A percentile compares a stretch with the other conserved stretches of the same genome.
phyloP scores from a whole-genome alignment of 2,888 invertebrate genomes.

The Parascotia fuliginaria region DNA sequence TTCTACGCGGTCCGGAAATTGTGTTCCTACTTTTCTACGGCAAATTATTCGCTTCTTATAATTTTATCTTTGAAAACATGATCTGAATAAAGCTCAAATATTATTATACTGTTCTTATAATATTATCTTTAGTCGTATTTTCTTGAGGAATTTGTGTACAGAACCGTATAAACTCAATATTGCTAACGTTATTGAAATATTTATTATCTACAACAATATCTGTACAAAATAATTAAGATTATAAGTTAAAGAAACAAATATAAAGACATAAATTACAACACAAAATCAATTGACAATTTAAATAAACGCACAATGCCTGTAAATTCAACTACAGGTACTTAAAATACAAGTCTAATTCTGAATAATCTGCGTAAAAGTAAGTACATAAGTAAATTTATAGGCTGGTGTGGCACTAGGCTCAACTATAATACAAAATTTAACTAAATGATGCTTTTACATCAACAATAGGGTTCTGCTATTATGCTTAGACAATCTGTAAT shows the following conservation, averaged over 20 bases:
- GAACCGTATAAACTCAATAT: no score
- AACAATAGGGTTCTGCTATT: no score
- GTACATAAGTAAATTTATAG: no score
- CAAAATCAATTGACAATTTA: not conserved
- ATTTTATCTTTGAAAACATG: constrained; percentile 15
- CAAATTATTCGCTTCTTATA: constrained; percentile 25
- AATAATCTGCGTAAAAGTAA: no score
- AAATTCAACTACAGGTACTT: not conserved
- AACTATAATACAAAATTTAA: no score
- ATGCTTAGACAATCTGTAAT: no score
- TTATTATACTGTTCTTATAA: no score
- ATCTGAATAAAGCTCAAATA: not conserved
- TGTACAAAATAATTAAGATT: not conserved
- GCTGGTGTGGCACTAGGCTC: no score
- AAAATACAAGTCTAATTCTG: not conserved
- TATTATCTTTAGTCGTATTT: no score
- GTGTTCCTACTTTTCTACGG: constrained; percentile 34
- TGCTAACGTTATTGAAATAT: not conserved
- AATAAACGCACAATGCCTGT: not conserved
- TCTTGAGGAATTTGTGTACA: no score
- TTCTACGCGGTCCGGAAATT: constrained; percentile 38
- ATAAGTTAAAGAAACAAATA: not conserved
- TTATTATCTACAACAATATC: not conserved
- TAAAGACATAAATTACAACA: not conserved
- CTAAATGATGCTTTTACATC: no score